Evolutionary conservation across 2,797 vertebrate species (phyloP).

Genomic region (Champsocephalus esox): DNA sequence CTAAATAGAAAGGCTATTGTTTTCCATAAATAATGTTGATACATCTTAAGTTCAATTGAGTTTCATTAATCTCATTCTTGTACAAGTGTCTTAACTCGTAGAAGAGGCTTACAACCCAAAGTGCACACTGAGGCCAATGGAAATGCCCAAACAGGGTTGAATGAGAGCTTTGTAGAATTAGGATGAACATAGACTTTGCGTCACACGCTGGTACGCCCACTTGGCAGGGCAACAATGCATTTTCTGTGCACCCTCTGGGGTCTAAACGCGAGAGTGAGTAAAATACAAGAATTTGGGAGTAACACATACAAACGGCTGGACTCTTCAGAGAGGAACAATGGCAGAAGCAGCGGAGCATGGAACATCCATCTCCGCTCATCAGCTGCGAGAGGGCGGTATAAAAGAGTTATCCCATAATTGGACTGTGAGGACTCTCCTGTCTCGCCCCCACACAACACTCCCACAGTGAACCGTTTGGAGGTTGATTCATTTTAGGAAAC

Average conservation of each 20-base stretch:
- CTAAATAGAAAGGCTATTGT: background rate
- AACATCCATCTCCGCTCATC: conserved; percentile 60
- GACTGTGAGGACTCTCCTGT: conserved; percentile 43
- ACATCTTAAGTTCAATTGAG: conserved; percentile 16
- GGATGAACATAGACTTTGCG: conserved; percentile 68
- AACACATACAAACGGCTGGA: conserved; percentile 32
- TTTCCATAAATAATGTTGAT: background rate
- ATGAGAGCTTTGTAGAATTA: conserved; percentile 73
- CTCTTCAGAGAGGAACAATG: conserved; percentile 61
- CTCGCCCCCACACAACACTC: conserved; percentile 31
- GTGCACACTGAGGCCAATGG: conserved; percentile 52
- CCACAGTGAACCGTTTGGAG: conserved; percentile 20
- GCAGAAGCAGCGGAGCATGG: conserved; percentile 57
- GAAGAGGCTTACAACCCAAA: conserved; percentile 22
- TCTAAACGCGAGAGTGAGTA: conserved; percentile 59
- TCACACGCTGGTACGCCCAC: conserved; percentile 62
- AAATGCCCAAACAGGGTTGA: conserved; percentile 66
- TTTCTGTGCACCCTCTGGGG: conserved; percentile 60
- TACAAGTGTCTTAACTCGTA: background rate
- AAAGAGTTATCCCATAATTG: conserved; percentile 69
- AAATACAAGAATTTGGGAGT: conserved; percentile 57
- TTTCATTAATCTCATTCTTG: conserved; percentile 7
- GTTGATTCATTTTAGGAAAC: conserved; percentile 38
- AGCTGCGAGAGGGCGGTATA: conserved; percentile 43
- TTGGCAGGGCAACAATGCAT: conserved; percentile 79